Percentiles rank a stretch among this genome's conserved stretches.
Evolutionary conservation across 2,113 vertebrate species (phyloP).

Genomic region (Bolborhynchus lineola): DNA sequence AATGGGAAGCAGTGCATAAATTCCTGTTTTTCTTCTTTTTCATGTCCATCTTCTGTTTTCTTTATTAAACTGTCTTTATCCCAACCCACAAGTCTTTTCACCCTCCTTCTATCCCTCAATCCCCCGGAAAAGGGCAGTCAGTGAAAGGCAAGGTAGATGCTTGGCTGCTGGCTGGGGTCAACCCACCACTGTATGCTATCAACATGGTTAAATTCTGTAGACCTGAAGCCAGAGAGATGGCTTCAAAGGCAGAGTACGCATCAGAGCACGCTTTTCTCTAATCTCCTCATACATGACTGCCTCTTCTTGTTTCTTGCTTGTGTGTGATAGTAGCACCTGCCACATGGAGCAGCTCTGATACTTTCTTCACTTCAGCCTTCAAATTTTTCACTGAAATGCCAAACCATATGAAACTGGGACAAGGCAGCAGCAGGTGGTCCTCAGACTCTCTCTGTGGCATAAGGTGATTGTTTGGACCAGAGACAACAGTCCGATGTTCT

Average conservation of each 20-base stretch:
- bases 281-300: background rate
- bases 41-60: background rate
- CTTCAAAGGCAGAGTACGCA: background rate
- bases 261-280: background rate
- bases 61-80: background rate
- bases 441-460: background rate
- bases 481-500: background rate
- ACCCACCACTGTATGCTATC: background rate
- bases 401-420: background rate
- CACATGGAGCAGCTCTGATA: background rate
- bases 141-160: background rate
- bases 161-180: background rate
- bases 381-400: background rate
- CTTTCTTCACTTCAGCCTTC: background rate
- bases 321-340: background rate
- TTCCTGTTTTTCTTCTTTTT: background rate
- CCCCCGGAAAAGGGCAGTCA: background rate
- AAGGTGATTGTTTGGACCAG: background rate
- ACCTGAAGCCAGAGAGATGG: background rate
- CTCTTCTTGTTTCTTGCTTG: background rate
- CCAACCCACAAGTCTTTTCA: background rate
- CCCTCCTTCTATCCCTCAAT: background rate
- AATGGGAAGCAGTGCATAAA: background rate
- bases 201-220: background rate
- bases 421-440: accelerated